Evolutionary conservation across 2,888 invertebrate genomes (phyloP).

Genomic region (Apamea anceps): DNA sequence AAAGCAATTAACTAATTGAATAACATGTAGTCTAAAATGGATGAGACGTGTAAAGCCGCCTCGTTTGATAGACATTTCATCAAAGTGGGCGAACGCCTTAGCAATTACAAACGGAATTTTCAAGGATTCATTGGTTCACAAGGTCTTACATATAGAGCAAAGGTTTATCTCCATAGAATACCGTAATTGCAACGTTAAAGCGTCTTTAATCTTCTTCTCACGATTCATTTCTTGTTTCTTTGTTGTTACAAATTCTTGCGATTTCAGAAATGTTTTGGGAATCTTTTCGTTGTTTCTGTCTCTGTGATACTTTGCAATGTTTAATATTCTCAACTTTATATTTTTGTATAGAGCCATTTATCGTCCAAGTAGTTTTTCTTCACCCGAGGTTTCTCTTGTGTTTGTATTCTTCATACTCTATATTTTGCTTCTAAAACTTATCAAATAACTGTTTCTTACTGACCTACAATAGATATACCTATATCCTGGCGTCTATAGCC

Average conservation of each 20-base stretch:
- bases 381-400: neutral
- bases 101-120: conserved; percentile 67
- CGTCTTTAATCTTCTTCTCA: conserved; percentile 52
- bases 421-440: neutral
- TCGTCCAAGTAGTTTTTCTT: neutral
- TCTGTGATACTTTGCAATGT: neutral
- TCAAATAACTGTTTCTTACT: neutral
- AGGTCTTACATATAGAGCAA: conserved; percentile 69
- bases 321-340: neutral
- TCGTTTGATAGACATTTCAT: conserved; percentile 60
- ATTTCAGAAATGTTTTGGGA: conserved; percentile 50
- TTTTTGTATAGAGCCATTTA: neutral
- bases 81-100: conserved; percentile 68
- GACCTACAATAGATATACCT: conserved; percentile 20
- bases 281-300: neutral
- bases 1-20: conserved; percentile 28
- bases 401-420: neutral
- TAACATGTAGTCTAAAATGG: conserved; percentile 16
- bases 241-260: conserved; percentile 14
- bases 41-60: conserved; percentile 28
- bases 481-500: neutral
- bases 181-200: conserved; percentile 40
- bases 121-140: conserved; percentile 75
- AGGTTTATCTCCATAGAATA: conserved; percentile 38
- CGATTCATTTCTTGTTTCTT: conserved; percentile 22